A percentile compares a stretch with the other conserved stretches of the same genome.
Conservation (phyloP, 2,113 vertebrate genomes). For the Albula glossodonta region DNA sequence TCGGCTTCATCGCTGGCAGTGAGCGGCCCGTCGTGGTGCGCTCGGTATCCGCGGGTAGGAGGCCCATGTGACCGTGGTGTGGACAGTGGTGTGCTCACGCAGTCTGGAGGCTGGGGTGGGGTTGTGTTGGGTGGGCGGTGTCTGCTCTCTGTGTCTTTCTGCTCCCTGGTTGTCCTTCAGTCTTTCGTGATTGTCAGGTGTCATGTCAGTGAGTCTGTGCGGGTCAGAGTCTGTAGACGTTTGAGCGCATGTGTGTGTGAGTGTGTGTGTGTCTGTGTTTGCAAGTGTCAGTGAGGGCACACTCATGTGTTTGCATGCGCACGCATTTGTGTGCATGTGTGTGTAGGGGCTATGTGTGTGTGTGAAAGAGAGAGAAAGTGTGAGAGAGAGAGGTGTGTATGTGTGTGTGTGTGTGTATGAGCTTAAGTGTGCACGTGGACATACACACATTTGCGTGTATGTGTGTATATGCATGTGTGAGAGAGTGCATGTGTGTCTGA, state of each 20-base stretch:
- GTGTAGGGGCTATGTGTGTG: not conserved
- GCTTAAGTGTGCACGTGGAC: too few relatives aligned
- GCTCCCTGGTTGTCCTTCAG: not conserved
- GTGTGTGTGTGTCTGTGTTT: not conserved
- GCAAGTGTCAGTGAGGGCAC: slow-evolving; percentile 37
- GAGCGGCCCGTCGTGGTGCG: slow-evolving; percentile 90
- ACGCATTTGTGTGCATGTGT: not conserved
- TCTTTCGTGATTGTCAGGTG: not conserved
- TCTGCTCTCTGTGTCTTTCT: not conserved
- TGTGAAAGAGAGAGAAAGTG: too few relatives aligned
- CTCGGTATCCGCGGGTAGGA: slow-evolving; percentile 88
- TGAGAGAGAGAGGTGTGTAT: too few relatives aligned
- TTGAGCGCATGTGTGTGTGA: not conserved
- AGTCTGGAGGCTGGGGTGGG: not conserved
- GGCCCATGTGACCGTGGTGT: not conserved
- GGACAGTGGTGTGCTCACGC: not conserved
- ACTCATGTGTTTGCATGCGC: too few relatives aligned
- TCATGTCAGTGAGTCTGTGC: not conserved
- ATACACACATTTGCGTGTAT: too few relatives aligned
- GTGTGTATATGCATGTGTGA: too few relatives aligned
- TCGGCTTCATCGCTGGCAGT: slow-evolving; percentile 93
- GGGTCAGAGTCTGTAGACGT: not conserved
- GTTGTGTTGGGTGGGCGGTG: not conserved
- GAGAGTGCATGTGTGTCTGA: too few relatives aligned
- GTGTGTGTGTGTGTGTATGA: too few relatives aligned